Evolutionary conservation across 1,140 invertebrate genomes (phyloP).

Genomic region (Papilio aristodemus): DNA sequence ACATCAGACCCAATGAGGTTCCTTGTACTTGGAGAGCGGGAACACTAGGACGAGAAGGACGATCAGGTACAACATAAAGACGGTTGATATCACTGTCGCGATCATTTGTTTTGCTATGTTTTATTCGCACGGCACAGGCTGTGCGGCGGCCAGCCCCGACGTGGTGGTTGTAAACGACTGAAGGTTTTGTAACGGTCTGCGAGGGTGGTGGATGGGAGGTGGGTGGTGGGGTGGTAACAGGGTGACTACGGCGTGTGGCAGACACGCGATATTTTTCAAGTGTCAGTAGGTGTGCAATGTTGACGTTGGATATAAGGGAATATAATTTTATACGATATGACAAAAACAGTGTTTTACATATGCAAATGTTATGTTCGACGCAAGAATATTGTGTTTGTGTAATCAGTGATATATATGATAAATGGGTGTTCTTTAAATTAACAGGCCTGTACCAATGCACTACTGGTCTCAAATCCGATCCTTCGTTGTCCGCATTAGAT

Average conservation of each 20-base stretch:
- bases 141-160: neutral
- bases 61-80: conserved; percentile 73
- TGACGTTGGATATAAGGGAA: neutral
- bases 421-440: no score
- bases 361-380: conserved; percentile 5
- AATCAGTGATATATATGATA: no score
- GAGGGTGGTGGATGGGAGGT: conserved; percentile 36
- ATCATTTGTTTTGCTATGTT: conserved; percentile 43
- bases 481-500: no score
- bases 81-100: conserved; percentile 56
- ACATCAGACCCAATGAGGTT: conserved; percentile 39
- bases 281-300: conserved; percentile 5
- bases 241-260: conserved; percentile 14
- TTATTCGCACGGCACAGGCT: conserved; percentile 23
- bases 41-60: conserved; percentile 68
- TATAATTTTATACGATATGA: neutral
- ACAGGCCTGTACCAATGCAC: no score
- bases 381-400: no score
- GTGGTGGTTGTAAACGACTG: conserved; percentile 5
- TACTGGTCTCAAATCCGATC: no score
- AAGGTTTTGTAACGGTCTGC: conserved; percentile 26
- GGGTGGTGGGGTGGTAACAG: conserved; percentile 1
- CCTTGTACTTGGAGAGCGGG: conserved; percentile 70
- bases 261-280: conserved; percentile 3
- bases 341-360: no score